phyloP scores from a whole-genome alignment of 2,113 vertebrate genomes.

The Microcebus lehilahytsara region DNA sequence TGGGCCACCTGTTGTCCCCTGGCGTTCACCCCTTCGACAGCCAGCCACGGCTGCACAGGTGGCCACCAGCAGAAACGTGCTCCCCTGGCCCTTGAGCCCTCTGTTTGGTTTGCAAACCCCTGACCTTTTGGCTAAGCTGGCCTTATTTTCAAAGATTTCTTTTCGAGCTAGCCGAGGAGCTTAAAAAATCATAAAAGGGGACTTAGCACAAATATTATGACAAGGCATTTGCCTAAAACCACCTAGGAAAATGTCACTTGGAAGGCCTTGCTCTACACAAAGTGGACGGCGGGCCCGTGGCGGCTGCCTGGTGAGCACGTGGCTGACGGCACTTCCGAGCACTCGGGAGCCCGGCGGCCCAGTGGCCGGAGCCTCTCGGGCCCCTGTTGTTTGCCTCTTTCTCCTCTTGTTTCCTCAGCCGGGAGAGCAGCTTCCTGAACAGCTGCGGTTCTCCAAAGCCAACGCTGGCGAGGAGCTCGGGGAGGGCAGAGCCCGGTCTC shows the following conservation, averaged over 20 bases:
- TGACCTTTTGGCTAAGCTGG: slow-evolving; percentile 82
- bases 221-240: slow-evolving; percentile 79
- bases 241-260: slow-evolving; percentile 77
- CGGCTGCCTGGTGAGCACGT: slow-evolving; percentile 28
- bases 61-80: fast-evolving
- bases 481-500: background rate
- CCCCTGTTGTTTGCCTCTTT: background rate
- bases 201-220: slow-evolving; percentile 82
- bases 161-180: slow-evolving; percentile 59
- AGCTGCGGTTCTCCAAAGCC: fast-evolving
- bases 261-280: slow-evolving; percentile 57
- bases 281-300: background rate
- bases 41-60: background rate
- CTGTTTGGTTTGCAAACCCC: slow-evolving; percentile 78
- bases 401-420: fast-evolving
- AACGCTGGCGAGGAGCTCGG: fast-evolving
- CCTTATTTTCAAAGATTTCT: slow-evolving; percentile 66
- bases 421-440: background rate
- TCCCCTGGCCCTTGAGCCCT: background rate
- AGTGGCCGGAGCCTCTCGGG: background rate
- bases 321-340: background rate
- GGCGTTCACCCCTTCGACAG: background rate
- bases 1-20: fast-evolving
- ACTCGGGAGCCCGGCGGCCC: fast-evolving
- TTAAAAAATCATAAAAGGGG: slow-evolving; percentile 70